Evolutionary conservation across 2,113 vertebrate species (phyloP), one percentile per base, ranked within the genome.

Genomic region (Tetrao urogallus): DNA sequence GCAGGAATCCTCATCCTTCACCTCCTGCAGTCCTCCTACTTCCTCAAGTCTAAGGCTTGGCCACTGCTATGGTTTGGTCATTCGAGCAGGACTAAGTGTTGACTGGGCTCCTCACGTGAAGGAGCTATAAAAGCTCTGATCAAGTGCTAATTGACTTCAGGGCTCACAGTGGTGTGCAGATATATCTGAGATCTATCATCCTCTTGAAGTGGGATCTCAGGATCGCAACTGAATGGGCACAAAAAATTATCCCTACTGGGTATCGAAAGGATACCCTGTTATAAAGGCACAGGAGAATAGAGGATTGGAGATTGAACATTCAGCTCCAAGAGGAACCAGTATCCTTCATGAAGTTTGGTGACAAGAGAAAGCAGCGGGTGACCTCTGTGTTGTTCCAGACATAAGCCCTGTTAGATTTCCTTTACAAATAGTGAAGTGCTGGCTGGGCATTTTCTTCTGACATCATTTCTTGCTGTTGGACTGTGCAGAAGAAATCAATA

Each of bases 181-280:
- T 28, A 32, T 8, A 64, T 6, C 25, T 0, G 2, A 69, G 15
- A 75, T 47, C 60, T 17, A 11, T 13, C 3, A 1, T 13, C 9
- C 18, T 36, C 58, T 56, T 71, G 27, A 21, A n/a, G 25, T 12
- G 27, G 38, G 42, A 56, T 56, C 65, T 54, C 57, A 32, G 34
- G 4, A 20, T n/a, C 3, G 0, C 6, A 13, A 57, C 38, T 69
- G 28, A 38, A 50, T 22, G 30, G 58, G 20, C 52, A 36, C 19
- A 47, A 66, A 60, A 71, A 38, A 13, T 22, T 32, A 47, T 25
- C 8, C 7, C 24, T 11, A 0, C 0, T 16, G 3, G 10, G 12
- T 25, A 21, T n/a, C 60, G 42, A 42, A 66, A 70, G 36, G 10
- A 78, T 8, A 70, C 6, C 8, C 43, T 76, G 47, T 54, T 19